Percentiles rank a stretch among this genome's conserved stretches.
Evolutionary conservation across 2,888 invertebrate genomes (phyloP).

Genomic region (Ochropacha duplaris): DNA sequence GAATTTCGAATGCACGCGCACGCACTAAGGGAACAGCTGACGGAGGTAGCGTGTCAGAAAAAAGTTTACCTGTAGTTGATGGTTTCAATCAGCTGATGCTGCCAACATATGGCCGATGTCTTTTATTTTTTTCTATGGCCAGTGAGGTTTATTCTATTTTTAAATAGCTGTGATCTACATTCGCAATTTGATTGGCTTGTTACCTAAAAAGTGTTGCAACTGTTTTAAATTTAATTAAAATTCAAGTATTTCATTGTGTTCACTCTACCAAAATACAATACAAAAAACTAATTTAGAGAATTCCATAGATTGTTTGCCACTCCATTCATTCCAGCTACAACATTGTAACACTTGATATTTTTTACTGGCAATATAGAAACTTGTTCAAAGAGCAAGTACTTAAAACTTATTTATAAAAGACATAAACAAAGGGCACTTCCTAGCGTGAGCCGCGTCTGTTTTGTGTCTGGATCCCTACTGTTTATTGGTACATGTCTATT

Average conservation of each 20-base stretch:
- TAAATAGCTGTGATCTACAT: not conserved
- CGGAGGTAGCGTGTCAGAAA: slow-evolving; percentile 34
- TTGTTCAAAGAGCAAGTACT: slow-evolving; percentile 55
- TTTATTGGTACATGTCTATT: slow-evolving; percentile 69
- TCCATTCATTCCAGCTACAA: not conserved
- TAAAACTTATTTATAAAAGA: slow-evolving; percentile 65
- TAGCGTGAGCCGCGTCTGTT: slow-evolving; percentile 60
- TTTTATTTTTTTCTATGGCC: slow-evolving; percentile 16
- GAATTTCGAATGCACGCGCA: slow-evolving; percentile 50
- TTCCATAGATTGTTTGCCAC: not conserved
- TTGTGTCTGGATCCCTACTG: slow-evolving; percentile 65
- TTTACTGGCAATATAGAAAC: slow-evolving; percentile 12
- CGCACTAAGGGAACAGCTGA: slow-evolving; percentile 64
- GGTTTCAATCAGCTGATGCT: slow-evolving; percentile 62
- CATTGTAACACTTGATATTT: slow-evolving; percentile 11
- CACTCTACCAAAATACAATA: not conserved
- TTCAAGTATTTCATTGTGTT: not conserved
- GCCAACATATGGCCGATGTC: slow-evolving; percentile 36
- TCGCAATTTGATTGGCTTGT: too few species aligned
- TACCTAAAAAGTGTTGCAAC: too few species aligned
- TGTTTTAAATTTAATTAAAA: not conserved
- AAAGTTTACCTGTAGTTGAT: slow-evolving; percentile 52
- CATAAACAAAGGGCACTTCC: slow-evolving; percentile 66
- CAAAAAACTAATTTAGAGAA: too few species aligned
- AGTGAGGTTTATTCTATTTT: slow-evolving; percentile 2